A percentile compares a stretch with the other conserved stretches of the same genome.
Evolutionary conservation across 2,113 vertebrate genomes (phyloP).

Genomic region (Campylomormyrus tamandua): DNA sequence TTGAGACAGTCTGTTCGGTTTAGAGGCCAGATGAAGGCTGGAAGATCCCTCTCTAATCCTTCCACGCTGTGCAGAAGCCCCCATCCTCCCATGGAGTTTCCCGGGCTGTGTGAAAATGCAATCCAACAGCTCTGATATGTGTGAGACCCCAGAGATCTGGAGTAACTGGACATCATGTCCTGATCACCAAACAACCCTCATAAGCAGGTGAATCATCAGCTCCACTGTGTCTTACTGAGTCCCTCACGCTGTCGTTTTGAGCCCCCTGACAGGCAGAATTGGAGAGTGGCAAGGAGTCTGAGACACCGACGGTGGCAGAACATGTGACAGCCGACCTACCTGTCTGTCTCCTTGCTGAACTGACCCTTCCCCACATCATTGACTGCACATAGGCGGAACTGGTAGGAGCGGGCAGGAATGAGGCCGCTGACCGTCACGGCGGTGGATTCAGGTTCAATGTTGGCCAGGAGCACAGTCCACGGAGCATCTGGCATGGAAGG

Average conservation of each 20-base stretch:
- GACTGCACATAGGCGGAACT: slow-evolving; percentile 88
- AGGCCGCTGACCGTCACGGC: slow-evolving; percentile 75
- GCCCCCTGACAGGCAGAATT: neutral
- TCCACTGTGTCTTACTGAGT: neutral
- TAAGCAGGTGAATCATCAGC: neutral
- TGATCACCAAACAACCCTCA: neutral
- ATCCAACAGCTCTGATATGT: neutral
- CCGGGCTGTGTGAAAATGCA: neutral
- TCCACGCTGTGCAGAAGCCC: neutral
- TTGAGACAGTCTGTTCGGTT: neutral
- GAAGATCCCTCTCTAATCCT: neutral
- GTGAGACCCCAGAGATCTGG: neutral
- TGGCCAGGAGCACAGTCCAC: slow-evolving; percentile 83
- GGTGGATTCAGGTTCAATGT: slow-evolving; percentile 73
- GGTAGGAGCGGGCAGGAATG: slow-evolving; percentile 89
- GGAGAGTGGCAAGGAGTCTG: neutral
- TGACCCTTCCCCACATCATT: slow-evolving; percentile 93
- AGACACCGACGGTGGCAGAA: neutral
- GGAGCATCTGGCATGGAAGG: slow-evolving; percentile 68
- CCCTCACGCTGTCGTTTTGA: neutral
- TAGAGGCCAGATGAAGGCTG: neutral
- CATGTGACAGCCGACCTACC: slow-evolving; percentile 55
- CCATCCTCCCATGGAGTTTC: neutral
- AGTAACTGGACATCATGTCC: neutral
- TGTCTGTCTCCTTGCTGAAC: slow-evolving; percentile 92